Evolutionary conservation across 2,113 vertebrate species (phyloP).

Genomic region (Mobula hypostoma): DNA sequence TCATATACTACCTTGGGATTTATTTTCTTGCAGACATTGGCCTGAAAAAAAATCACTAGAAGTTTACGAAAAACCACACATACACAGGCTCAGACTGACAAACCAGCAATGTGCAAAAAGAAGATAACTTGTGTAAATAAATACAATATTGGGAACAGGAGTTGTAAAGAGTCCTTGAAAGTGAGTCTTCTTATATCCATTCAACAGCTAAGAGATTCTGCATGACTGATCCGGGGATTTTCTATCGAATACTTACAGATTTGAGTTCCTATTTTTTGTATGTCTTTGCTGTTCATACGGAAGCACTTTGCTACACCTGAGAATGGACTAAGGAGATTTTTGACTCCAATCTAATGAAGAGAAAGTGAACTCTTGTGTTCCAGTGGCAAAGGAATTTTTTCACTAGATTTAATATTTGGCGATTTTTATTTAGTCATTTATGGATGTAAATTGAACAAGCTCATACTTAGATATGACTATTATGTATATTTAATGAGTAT

Average conservation of each 20-base stretch:
- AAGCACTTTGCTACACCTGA: background rate
- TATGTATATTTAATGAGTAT: slow-evolving; percentile 24
- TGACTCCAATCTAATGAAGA: background rate
- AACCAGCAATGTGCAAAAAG: no score
- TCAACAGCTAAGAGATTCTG: background rate
- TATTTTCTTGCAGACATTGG: no score
- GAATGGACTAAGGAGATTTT: background rate
- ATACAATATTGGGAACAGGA: no score
- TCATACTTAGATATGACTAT: background rate
- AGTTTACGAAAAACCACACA: no score
- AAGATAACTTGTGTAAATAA: no score
- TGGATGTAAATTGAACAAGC: background rate
- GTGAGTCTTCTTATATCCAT: background rate
- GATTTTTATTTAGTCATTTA: background rate
- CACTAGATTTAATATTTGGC: slow-evolving; percentile 16
- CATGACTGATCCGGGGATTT: background rate
- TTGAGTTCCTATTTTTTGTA: background rate
- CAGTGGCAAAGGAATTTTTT: background rate
- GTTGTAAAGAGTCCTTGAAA: no score
- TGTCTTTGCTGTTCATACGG: background rate
- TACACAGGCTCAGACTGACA: no score
- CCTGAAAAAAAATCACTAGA: no score
- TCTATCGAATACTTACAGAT: background rate
- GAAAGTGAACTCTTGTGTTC: background rate
- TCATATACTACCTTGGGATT: no score